Evolutionary conservation across 23 tunicate species (phyloP).

Genomic region (Ascidia mentula): DNA sequence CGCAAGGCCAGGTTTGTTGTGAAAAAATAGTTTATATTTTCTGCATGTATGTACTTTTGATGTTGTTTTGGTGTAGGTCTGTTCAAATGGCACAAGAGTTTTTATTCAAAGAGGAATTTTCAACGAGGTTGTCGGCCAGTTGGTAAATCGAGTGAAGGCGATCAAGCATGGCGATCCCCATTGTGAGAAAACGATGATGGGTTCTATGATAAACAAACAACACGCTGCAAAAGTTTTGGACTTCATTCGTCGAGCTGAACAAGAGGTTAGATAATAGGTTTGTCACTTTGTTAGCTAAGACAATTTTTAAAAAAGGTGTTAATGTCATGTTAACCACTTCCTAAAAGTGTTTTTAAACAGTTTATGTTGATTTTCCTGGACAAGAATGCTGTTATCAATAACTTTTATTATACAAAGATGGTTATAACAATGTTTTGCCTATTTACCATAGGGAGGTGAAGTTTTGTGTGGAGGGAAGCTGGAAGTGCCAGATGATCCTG

Average conservation of each 20-base stretch:
- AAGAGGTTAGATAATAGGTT: conserved; percentile 32
- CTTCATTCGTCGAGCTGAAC: conserved; percentile 64
- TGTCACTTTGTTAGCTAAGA: neutral
- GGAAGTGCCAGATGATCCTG: conserved; percentile 31
- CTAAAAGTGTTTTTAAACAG: no score
- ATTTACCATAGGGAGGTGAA: conserved; percentile 57
- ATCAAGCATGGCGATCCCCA: conserved; percentile 90
- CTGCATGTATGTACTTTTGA: neutral
- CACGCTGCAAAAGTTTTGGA: conserved; percentile 81
- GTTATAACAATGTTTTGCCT: neutral
- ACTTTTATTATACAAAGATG: no score
- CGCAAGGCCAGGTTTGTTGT: conserved; percentile 76
- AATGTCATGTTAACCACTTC: no score
- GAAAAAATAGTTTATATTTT: neutral
- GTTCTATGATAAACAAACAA: conserved; percentile 73
- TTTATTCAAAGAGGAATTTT: conserved; percentile 73
- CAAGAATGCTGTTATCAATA: no score
- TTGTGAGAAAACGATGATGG: conserved; percentile 65
- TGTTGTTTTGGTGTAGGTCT: conserved; percentile 47
- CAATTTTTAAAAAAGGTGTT: neutral
- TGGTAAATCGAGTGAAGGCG: conserved; percentile 36
- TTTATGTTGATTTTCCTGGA: no score
- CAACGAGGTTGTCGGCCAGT: conserved; percentile 43
- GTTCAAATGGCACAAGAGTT: conserved; percentile 98
- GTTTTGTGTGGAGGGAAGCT: conserved; percentile 75